These are phyloP conservation scores for Nannoperca obscura DNA, from an alignment of 2,797 vertebrate genomes.

Conservation along the genomic window DNA sequence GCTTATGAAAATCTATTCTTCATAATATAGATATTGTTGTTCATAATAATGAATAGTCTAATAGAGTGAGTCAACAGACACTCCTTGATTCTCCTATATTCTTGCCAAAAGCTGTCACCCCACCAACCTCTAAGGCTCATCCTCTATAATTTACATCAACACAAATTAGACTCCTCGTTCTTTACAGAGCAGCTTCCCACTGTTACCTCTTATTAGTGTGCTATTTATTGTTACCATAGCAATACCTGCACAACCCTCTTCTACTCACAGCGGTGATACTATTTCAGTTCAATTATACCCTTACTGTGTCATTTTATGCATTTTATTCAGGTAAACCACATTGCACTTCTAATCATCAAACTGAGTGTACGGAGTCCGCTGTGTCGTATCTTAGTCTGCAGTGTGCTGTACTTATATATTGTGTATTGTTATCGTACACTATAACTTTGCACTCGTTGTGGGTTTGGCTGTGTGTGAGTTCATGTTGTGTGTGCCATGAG, in stretches of 20 bases:
- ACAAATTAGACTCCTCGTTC: slow-evolving; percentile 29
- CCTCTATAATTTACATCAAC: slow-evolving; percentile 42
- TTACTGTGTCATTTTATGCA: background rate
- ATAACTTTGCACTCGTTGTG: background rate
- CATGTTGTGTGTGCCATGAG: background rate
- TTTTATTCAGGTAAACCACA: background rate
- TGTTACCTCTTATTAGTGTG: slow-evolving; percentile 22
- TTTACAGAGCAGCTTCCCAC: slow-evolving; percentile 26
- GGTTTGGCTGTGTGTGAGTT: slow-evolving; percentile 5
- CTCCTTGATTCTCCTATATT: slow-evolving; percentile 6
- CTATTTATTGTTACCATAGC: slow-evolving; percentile 33
- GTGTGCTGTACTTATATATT: background rate
- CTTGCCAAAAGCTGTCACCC: slow-evolving; percentile 26
- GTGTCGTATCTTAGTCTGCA: background rate
- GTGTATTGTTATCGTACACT: background rate
- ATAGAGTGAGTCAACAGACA: slow-evolving; percentile 10
- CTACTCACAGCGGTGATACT: background rate
- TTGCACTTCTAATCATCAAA: background rate
- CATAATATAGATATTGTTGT: background rate
- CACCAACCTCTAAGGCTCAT: background rate
- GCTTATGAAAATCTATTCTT: background rate
- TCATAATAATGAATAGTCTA: background rate
- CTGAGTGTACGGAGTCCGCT: background rate
- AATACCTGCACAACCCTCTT: slow-evolving; percentile 15
- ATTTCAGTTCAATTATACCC: background rate